phyloP scores from a whole-genome alignment of 2,113 vertebrate genomes.

The Hyperoodon ampullatus region DNA sequence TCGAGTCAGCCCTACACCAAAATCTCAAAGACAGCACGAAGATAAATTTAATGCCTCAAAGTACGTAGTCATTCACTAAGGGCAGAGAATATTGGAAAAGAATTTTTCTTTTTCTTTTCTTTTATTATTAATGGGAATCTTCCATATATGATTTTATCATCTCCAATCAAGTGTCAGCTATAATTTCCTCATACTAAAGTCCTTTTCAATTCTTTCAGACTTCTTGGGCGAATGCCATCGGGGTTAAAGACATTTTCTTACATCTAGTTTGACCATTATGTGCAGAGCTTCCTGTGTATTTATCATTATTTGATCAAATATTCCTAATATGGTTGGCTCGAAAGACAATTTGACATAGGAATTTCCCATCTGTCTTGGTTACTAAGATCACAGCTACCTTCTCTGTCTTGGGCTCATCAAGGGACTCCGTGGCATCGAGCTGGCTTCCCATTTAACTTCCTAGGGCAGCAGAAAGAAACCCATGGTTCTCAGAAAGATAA shows the following conservation, averaged over 20 bases:
- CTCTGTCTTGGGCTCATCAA: neutral
- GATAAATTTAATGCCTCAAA: slow-evolving; percentile 14
- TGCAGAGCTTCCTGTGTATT: neutral
- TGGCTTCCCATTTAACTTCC: neutral
- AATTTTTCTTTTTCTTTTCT: slow-evolving; percentile 20
- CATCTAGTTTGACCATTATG: neutral
- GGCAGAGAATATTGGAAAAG: neutral
- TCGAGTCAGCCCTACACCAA: neutral
- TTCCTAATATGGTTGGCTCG: slow-evolving; percentile 3
- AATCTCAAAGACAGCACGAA: neutral
- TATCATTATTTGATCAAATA: slow-evolving; percentile 17
- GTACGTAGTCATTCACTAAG: neutral
- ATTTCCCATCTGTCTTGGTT: neutral
- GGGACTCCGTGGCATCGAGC: neutral
- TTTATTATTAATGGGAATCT: neutral
- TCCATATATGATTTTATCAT: neutral
- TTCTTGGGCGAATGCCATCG: neutral
- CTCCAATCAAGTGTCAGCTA: slow-evolving; percentile 36
- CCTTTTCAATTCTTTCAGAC: neutral
- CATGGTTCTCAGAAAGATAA: neutral
- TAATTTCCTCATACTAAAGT: slow-evolving; percentile 28
- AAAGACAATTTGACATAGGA: neutral
- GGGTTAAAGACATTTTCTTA: slow-evolving; percentile 21
- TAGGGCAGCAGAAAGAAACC: neutral
- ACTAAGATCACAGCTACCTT: neutral